Base-by-base conservation (phyloP, 2,888 invertebrate species). In the Camponotus fellah region DNA sequence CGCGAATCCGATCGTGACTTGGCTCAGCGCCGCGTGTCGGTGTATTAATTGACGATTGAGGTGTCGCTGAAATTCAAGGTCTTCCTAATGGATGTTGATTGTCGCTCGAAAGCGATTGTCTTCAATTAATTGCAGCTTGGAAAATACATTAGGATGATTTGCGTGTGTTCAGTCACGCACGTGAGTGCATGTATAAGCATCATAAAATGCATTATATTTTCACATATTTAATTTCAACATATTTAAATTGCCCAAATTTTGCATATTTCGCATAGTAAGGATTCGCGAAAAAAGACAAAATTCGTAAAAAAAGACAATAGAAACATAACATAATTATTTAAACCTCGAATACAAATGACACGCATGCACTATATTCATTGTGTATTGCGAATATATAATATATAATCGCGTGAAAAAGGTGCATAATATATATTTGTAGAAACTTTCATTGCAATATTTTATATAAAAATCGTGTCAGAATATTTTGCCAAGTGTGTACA, bases 1-100 rank as follows among this genome's bases (percentile, higher is more conserved):
- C 60, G 32, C n/a, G 74, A 72, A 80, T 72, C 72, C 75, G 83
- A 86, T 88, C 60, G 81, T 83, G 81, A 83, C 71, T 87, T 60
- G 60, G 34, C 43, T 69, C 69, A 26, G 4, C 53, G 6, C 66
- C 81, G 21, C 21, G 10, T 71, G 26, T 40, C 43, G 21, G 49
- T 2, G 53, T 53, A 26, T 8, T 34, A 32, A 62, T 62, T 34
- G 62, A 62, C 65, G 12, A 3, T 66, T 69, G 40, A 66, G 14
- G 53, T 74, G 26, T 46, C 69, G 46, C 34, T 62, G 56, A 14
- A 40, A 64, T 69, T 66, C 86, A 66, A 79, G 77, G 86, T 75
- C 49, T 37, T 40, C 32, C 64, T 53, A 37, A 5, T 60, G 58
- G 26, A 56, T 43, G 26, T 17, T 66, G 40, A 56, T 40, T 21